Percentiles rank a stretch among this genome's conserved stretches.
Conservation (phyloP, 2,113 vertebrate genomes). For the Phodopus roborovskii region DNA sequence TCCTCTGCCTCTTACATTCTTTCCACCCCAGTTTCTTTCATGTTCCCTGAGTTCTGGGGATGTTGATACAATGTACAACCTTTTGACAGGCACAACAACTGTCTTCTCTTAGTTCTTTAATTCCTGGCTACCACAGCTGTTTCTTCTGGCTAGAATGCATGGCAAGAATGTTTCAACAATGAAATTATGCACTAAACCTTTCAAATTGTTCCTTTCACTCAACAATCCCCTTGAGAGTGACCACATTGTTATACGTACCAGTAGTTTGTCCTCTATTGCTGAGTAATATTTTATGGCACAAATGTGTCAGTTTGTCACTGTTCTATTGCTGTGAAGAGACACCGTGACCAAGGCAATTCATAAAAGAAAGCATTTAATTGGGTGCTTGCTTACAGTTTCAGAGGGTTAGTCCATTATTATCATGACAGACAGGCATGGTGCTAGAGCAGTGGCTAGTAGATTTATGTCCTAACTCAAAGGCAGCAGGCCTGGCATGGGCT, state of each 20-base stretch:
- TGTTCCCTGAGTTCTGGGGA: background rate
- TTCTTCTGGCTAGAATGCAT: background rate
- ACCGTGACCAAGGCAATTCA: background rate
- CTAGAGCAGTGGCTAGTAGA: background rate
- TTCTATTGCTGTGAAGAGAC: background rate
- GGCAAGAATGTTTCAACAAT: background rate
- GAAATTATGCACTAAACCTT: background rate
- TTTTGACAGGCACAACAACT: background rate
- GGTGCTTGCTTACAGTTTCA: background rate
- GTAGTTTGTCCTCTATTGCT: background rate
- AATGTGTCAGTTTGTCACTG: background rate
- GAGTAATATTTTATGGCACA: background rate
- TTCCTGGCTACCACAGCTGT: background rate
- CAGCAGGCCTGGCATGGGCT: background rate
- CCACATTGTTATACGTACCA: background rate
- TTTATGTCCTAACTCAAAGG: background rate
- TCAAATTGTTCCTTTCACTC: background rate
- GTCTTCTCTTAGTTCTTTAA: background rate
- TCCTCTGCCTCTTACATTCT: background rate
- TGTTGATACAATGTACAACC: too few relatives aligned
- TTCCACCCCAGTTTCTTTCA: background rate
- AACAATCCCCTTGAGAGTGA: background rate
- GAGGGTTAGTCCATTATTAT: background rate
- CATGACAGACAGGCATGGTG: background rate
- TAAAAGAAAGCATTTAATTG: background rate